Evolutionary conservation across 2,888 invertebrate species (phyloP).

Genomic region (Halocaridina rubra): DNA sequence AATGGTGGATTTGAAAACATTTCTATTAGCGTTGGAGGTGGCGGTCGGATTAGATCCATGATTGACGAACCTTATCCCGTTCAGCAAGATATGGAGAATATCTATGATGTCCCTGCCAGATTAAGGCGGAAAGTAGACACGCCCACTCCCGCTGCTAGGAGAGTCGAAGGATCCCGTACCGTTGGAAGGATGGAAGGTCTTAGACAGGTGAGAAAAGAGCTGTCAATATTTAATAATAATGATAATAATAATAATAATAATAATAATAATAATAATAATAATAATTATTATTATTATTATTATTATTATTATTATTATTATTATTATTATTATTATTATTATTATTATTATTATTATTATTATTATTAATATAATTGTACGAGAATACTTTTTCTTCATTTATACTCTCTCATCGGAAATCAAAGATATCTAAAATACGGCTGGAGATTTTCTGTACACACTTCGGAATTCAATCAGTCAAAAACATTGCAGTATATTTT

Average conservation of each 20-base stretch:
- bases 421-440: too few species aligned
- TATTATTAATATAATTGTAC: not conserved
- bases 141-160: conserved; percentile 43
- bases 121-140: conserved; percentile 57
- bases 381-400: not conserved
- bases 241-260: not conserved
- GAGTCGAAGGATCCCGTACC: conserved; percentile 54
- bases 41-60: not conserved
- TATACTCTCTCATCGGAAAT: too few species aligned
- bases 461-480: not conserved
- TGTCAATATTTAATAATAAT: not conserved
- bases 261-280: not conserved
- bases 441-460: not conserved
- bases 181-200: conserved; percentile 62
- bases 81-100: conserved; percentile 54
- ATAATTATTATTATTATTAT: not conserved
- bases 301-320: not conserved
- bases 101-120: conserved; percentile 62
- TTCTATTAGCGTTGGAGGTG: not conserved
- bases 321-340: not conserved
- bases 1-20: too few species aligned
- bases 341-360: not conserved
- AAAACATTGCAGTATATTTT: too few species aligned
- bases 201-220: conserved; percentile 54
- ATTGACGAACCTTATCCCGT: conserved; percentile 58